These are phyloP conservation scores for Machimus rusticus DNA, from an alignment of 2,888 invertebrate species.

Conservation along the genomic window DNA sequence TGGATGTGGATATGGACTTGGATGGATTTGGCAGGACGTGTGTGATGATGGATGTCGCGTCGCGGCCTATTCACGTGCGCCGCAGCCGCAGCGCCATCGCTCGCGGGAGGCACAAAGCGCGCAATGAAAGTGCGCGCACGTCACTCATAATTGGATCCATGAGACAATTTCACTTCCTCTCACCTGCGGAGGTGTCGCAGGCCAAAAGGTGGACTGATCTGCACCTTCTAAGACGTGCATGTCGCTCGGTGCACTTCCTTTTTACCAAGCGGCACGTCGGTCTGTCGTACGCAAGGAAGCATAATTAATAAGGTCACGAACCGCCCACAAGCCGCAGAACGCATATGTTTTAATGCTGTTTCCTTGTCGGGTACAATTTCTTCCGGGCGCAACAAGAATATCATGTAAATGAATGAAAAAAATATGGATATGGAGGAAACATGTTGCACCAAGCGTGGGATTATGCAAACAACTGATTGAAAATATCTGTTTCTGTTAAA, in stretches of 20 bases:
- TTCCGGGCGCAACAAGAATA: neutral
- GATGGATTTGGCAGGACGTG: neutral
- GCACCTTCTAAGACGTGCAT: neutral
- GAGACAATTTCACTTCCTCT: constrained; percentile 18
- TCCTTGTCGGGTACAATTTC: neutral
- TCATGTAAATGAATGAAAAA: neutral
- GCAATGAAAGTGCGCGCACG: neutral
- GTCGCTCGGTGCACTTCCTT: neutral
- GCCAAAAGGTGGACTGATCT: neutral
- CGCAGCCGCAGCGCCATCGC: neutral
- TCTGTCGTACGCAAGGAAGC: neutral
- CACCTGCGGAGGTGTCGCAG: neutral
- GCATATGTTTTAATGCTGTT: neutral
- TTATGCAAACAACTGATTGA: neutral
- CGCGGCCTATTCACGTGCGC: neutral
- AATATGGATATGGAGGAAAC: neutral
- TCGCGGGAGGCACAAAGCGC: neutral
- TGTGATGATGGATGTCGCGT: neutral
- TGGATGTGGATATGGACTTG: neutral
- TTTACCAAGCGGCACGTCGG: neutral
- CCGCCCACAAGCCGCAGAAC: neutral
- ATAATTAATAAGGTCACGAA: neutral
- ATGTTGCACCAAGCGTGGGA: neutral
- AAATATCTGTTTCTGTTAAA: neutral
- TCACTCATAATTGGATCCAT: neutral